Base-by-base conservation (phyloP, 2,888 invertebrate genomes). In the Drosophila anomelani region DNA sequence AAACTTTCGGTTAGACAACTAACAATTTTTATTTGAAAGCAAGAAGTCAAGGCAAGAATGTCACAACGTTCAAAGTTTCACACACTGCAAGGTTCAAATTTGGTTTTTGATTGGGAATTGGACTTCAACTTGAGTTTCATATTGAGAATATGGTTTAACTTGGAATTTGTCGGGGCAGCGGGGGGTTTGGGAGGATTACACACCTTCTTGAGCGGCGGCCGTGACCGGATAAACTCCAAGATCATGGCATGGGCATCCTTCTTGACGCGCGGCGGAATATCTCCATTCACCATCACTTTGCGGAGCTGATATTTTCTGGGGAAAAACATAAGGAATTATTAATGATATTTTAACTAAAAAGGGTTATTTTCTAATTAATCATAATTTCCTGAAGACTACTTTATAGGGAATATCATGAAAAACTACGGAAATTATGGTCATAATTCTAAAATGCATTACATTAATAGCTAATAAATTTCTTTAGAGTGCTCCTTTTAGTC, bases 241-340 rank as follows among this genome's bases (percentile, higher is more conserved):
- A 98, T 98, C 93, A 98, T 95, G 71, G 97, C 97, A 92, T 98
- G 98, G 32, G 98, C 98, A 93, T 98, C 98, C 93, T 98, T 98
- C 93, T 97, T 97, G 66, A 98, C 96, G 92, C 96, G 95, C 61
- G 94, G 95, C 68, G 96, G 96, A 90, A 97, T 95, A 92, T 96
- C 95, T 55, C 97, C 97, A 91, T 97, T 96, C 41, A 97, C 95
- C 95, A 95, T 95, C 77, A 95, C 95, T 94, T 98, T 98, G 91
- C 96, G 95, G 84, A 98, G 94, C 90, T 96, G 97, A 93, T 97
- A 98, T 91, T 98, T 93, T 91, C 93, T 93, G 78, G 26, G 15
- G 66, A 58, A 81, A 71, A 85, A 4, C 26, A 26, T 26, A 9
- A 9, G 1, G 2, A 3, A 17, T 23, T 44, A 23, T 1, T 1